Percentiles rank a stretch among this genome's conserved stretches.
phyloP scores from a whole-genome alignment of 2,113 vertebrate genomes.

The Orcinus orca region DNA sequence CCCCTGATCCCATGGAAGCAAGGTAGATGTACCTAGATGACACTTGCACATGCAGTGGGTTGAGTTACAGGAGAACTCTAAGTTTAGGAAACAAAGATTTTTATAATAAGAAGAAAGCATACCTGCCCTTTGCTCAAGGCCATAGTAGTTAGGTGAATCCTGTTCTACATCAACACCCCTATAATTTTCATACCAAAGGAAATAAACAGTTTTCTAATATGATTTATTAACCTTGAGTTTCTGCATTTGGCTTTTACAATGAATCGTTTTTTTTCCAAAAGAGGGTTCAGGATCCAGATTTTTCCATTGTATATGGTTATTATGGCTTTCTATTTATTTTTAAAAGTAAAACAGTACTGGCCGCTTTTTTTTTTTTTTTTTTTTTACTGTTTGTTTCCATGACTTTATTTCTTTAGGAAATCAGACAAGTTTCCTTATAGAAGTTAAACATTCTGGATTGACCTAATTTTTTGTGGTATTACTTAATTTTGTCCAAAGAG shows the following conservation, averaged over 20 bases:
- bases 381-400: not conserved
- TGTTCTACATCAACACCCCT: not conserved
- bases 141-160: not conserved
- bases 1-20: not conserved
- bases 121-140: not conserved
- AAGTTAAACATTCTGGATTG: not conserved
- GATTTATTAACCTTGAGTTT: not conserved
- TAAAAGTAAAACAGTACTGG: not conserved
- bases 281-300: not conserved
- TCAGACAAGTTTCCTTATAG: not conserved
- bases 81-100: not conserved
- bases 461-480: not conserved
- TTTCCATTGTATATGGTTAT: not conserved
- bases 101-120: not conserved
- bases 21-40: not conserved
- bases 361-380: not conserved
- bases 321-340: not conserved
- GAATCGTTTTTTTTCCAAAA: not conserved
- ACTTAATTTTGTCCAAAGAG: not conserved
- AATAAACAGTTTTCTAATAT: not conserved
- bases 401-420: not conserved
- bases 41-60: not conserved
- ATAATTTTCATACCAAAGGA: not conserved
- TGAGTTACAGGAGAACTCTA: not conserved
- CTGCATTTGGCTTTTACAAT: not conserved